Evolutionary conservation across 2,888 invertebrate species (phyloP).

Genomic region (Andrena chrysosceles): DNA sequence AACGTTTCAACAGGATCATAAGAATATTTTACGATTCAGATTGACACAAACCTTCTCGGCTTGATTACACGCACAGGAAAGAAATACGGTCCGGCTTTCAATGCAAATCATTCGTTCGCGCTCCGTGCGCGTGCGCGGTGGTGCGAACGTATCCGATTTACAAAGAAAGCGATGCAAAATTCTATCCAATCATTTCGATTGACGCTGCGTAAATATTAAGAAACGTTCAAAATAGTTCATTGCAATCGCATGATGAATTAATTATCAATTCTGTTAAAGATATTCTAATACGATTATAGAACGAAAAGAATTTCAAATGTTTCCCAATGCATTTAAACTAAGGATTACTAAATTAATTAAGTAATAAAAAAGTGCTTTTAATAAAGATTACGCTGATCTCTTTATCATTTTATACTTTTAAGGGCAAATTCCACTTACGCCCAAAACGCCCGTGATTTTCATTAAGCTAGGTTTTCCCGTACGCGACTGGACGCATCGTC

Average conservation of each 20-base stretch:
- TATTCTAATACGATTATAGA: no score
- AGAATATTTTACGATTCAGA: conserved; percentile 63
- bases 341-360: no score
- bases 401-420: neutral
- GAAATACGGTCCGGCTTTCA: conserved; percentile 42
- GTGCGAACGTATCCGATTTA: conserved; percentile 8
- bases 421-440: no score
- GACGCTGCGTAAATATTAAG: neutral
- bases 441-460: no score
- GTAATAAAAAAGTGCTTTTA: no score
- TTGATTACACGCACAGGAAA: conserved; percentile 50
- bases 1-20: conserved; percentile 45
- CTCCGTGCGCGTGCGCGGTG: conserved; percentile 29
- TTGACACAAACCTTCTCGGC: conserved; percentile 62
- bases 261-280: no score
- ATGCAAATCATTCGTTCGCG: neutral
- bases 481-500: no score
- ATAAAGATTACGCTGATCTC: no score
- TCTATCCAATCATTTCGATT: neutral
- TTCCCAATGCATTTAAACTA: no score
- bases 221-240: neutral
- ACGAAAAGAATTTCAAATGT: no score
- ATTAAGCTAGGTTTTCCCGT: no score
- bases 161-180: conserved; percentile 5
- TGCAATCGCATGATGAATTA: no score